A percentile compares a stretch with the other conserved stretches of the same genome.
Evolutionary conservation across 2,113 vertebrate species (phyloP).

Genomic region (Vulpes lagopus): DNA sequence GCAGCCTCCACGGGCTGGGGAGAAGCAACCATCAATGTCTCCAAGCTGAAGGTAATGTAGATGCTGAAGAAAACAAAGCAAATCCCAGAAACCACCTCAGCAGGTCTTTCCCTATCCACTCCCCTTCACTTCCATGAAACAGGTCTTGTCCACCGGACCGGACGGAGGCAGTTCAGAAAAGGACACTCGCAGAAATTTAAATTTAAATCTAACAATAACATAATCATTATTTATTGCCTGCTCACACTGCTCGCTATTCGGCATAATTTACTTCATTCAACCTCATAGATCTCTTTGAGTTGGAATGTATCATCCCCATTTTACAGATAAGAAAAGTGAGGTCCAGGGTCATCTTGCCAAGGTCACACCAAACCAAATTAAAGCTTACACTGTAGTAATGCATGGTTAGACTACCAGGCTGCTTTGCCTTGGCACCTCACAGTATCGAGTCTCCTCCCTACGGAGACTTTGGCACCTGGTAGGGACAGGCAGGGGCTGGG

Average conservation of each 20-base stretch:
- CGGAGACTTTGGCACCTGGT: not conserved
- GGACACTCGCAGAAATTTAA: not conserved
- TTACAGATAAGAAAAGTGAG: constrained; percentile 68
- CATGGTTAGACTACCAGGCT: not conserved
- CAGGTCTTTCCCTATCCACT: not conserved
- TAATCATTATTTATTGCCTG: not conserved
- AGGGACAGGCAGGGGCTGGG: not conserved
- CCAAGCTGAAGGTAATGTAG: not conserved
- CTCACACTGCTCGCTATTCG: not conserved
- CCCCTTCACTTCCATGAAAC: fast-evolving
- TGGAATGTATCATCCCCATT: not conserved
- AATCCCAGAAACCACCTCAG: not conserved
- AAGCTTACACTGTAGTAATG: not conserved
- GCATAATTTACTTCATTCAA: not conserved
- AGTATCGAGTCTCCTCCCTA: not conserved
- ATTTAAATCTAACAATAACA: not conserved
- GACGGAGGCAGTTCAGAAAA: not conserved
- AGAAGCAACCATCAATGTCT: not conserved
- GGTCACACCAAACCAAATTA: not conserved
- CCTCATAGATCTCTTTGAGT: not conserved
- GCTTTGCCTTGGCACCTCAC: fast-evolving
- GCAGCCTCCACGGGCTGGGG: fast-evolving
- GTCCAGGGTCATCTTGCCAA: not conserved
- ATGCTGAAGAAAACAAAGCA: not conserved
- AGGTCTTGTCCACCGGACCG: not conserved